These are phyloP conservation scores for Myrmophylax atrothorax DNA, from an alignment of 2,113 vertebrate genomes.

Conservation along the genomic window DNA sequence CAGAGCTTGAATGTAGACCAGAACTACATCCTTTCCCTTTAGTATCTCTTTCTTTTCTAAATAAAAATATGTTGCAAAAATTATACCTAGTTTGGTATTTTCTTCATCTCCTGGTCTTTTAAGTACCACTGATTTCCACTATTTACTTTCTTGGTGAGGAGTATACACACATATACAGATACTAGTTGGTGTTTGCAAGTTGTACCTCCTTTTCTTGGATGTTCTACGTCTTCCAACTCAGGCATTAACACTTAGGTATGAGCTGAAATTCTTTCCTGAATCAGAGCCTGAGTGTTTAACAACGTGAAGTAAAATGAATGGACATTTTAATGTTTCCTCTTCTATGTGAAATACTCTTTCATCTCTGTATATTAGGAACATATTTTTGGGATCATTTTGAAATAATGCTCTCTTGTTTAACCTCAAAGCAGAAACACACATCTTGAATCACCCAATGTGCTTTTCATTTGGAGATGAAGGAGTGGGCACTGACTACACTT, in stretches of 20 bases:
- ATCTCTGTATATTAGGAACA: constrained; percentile 69
- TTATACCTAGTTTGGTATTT: not conserved
- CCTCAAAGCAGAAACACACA: constrained; percentile 62
- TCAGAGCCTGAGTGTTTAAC: not conserved
- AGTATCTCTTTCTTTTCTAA: not conserved
- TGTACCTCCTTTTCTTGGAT: not conserved
- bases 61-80: not conserved
- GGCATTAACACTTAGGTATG: not conserved
- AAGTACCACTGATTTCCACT: not conserved
- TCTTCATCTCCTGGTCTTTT: not conserved
- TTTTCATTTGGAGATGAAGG: constrained; percentile 57
- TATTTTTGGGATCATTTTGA: constrained; percentile 68
- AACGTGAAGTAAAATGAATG: constrained; percentile 11
- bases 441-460: constrained; percentile 67
- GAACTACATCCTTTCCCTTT: not conserved
- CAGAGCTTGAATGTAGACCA: not conserved
- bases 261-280: constrained; percentile 19
- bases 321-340: constrained; percentile 53
- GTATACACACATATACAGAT: not conserved
- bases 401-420: constrained; percentile 70
- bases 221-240: not conserved
- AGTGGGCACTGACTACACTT: not conserved
- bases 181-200: not conserved
- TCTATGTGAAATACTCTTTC: constrained; percentile 50
- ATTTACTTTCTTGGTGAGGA: not conserved